phyloP scores from a whole-genome alignment of 1,140 invertebrate species.

The Leptinotarsa defecta region DNA sequence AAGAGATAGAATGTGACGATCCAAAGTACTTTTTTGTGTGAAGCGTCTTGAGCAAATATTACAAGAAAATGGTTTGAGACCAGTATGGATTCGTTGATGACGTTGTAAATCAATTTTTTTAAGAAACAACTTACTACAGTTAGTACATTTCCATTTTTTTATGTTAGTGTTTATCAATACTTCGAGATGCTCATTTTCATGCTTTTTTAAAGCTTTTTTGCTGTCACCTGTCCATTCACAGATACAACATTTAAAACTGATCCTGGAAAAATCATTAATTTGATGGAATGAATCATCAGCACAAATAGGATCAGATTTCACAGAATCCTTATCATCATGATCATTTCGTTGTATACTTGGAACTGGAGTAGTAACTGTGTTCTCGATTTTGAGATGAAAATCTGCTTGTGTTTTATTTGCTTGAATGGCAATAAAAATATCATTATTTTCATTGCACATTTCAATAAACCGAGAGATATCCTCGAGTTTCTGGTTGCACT shows the following conservation, averaged over 20 bases:
- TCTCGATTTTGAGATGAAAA: background rate
- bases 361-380: background rate
- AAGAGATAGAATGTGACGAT: slow-evolving; percentile 36
- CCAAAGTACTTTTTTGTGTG: slow-evolving; percentile 68
- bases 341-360: slow-evolving; percentile 7
- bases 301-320: slow-evolving; percentile 5
- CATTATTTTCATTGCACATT: slow-evolving; percentile 15
- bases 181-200: slow-evolving; percentile 14
- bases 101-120: slow-evolving; percentile 43
- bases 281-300: background rate
- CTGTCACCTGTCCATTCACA: slow-evolving; percentile 12
- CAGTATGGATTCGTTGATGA: slow-evolving; percentile 61
- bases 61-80: slow-evolving; percentile 50
- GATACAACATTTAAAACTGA: background rate
- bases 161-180: background rate
- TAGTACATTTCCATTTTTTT: slow-evolving; percentile 21
- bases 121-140: slow-evolving; percentile 67
- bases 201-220: slow-evolving; percentile 8
- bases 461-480: slow-evolving; percentile 12
- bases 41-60: slow-evolving; percentile 63
- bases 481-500: slow-evolving; percentile 9
- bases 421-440: background rate
- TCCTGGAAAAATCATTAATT: background rate
- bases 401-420: background rate
- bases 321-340: slow-evolving; percentile 1